These are phyloP conservation scores for Xestia c-nigrum DNA, from an alignment of 2,888 invertebrate species.

Conservation along the genomic window DNA sequence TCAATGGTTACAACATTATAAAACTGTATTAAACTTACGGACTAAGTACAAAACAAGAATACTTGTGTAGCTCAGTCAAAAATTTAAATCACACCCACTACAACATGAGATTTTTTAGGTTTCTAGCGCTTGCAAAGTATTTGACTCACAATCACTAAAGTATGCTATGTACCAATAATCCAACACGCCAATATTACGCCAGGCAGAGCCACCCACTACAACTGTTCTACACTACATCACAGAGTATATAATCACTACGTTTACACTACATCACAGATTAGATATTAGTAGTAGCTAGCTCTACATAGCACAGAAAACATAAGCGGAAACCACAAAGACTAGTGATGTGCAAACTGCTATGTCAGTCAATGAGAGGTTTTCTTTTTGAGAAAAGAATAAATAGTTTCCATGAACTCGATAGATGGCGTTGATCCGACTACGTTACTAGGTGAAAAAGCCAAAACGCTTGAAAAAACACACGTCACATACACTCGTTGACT, in stretches of 20 bases:
- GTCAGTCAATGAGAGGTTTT: too few relatives aligned
- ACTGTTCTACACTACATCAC: too few relatives aligned
- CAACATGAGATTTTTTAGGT: neutral
- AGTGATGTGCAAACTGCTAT: neutral
- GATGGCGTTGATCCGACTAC: too few relatives aligned
- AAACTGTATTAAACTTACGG: conserved; percentile 37
- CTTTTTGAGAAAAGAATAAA: too few relatives aligned
- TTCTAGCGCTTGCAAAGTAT: conserved; percentile 24
- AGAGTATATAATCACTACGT: too few relatives aligned
- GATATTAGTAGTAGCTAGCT: neutral
- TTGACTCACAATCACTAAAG: conserved; percentile 46
- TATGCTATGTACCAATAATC: conserved; percentile 20
- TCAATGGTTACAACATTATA: conserved; percentile 26
- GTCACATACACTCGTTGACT: too few relatives aligned
- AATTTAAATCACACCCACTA: conserved; percentile 26
- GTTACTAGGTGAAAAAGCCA: too few relatives aligned
- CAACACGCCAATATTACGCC: conserved; percentile 42
- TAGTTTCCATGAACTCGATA: too few relatives aligned
- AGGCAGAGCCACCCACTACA: conserved; percentile 21
- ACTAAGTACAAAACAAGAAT: conserved; percentile 6
- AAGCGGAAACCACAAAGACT: neutral
- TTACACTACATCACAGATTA: too few relatives aligned
- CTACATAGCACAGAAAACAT: neutral
- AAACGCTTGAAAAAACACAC: too few relatives aligned
- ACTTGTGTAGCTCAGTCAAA: conserved; percentile 1